These are phyloP conservation scores for Sceliomorpha sp. DNA, from an alignment of 2,888 invertebrate genomes.

Conservation along the genomic window DNA sequence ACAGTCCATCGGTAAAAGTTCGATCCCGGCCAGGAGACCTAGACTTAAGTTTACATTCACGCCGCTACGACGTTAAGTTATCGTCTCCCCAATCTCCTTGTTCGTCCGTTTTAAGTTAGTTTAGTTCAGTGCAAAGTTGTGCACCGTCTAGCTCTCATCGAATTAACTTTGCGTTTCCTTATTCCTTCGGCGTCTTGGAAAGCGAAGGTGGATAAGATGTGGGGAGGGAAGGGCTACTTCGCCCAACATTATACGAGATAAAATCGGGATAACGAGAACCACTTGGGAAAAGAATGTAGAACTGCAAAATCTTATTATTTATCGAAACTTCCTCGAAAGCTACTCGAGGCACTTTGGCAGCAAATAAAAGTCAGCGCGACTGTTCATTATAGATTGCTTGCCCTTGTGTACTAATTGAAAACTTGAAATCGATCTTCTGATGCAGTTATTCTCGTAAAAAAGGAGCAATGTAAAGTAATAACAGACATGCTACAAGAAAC, in stretches of 20 bases:
- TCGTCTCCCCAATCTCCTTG: conserved; percentile 34
- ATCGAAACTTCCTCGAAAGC: conserved; percentile 51
- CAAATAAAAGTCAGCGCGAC: conserved; percentile 43
- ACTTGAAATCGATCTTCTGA: conserved; percentile 12
- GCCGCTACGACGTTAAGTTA: conserved; percentile 54
- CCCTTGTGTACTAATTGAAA: conserved; percentile 36
- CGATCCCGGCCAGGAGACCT: conserved; percentile 39
- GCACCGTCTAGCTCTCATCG: conserved; percentile 58
- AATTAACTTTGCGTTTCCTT: conserved; percentile 58
- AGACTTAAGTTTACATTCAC: conserved; percentile 54
- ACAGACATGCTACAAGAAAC: no score
- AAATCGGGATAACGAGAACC: conserved; percentile 58
- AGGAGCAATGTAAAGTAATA: no score
- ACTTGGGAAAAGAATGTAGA: conserved; percentile 55
- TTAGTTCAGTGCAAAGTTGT: conserved; percentile 58
- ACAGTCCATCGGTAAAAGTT: conserved; percentile 48
- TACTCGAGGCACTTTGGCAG: conserved; percentile 44
- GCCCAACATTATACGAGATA: conserved; percentile 52
- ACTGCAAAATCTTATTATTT: conserved; percentile 55
- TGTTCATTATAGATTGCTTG: conserved; percentile 29
- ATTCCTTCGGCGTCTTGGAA: conserved; percentile 54
- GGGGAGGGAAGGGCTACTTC: conserved; percentile 49
- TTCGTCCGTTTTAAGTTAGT: conserved; percentile 57
- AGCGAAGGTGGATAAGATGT: conserved; percentile 50
- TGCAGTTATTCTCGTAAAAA: conserved; percentile 7